A percentile compares a stretch with the other conserved stretches of the same genome.
phyloP scores from a whole-genome alignment of 2,113 vertebrate species.

The Peromyscus californicus region DNA sequence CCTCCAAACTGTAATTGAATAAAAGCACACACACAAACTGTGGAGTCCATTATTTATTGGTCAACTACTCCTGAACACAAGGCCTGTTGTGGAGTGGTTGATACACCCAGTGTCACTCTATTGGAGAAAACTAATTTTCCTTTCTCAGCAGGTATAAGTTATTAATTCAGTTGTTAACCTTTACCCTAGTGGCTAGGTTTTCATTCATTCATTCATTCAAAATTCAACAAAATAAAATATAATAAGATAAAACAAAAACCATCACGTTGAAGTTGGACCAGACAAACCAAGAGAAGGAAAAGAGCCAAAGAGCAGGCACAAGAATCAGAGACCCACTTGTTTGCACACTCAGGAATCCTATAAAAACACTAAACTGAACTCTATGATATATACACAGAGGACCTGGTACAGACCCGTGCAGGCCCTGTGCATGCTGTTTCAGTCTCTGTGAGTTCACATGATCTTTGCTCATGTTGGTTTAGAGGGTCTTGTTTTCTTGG shows the following conservation, averaged over 20 bases:
- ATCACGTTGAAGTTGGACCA: background rate
- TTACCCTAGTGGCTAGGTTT: background rate
- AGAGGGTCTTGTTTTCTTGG: too few relatives aligned
- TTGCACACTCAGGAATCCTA: too few relatives aligned
- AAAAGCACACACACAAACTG: too few relatives aligned
- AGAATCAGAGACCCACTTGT: too few relatives aligned
- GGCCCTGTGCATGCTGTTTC: too few relatives aligned
- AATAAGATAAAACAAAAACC: background rate
- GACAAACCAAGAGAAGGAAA: background rate
- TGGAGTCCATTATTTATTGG: background rate
- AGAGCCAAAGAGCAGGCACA: too few relatives aligned
- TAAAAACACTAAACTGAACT: too few relatives aligned
- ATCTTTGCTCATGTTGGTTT: too few relatives aligned
- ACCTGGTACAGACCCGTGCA: too few relatives aligned
- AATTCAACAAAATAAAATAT: background rate
- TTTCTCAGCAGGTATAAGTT: background rate
- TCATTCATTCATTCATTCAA: background rate
- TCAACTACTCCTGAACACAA: background rate
- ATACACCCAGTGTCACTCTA: background rate
- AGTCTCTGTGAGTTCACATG: too few relatives aligned
- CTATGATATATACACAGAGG: too few relatives aligned
- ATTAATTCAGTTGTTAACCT: background rate
- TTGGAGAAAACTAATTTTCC: background rate
- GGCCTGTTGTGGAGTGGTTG: background rate
- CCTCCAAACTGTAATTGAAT: too few relatives aligned